Evolutionary conservation across 2,113 vertebrate genomes (phyloP), one percentile per base, ranked within the genome.

Genomic region (Baryphthengus martii): DNA sequence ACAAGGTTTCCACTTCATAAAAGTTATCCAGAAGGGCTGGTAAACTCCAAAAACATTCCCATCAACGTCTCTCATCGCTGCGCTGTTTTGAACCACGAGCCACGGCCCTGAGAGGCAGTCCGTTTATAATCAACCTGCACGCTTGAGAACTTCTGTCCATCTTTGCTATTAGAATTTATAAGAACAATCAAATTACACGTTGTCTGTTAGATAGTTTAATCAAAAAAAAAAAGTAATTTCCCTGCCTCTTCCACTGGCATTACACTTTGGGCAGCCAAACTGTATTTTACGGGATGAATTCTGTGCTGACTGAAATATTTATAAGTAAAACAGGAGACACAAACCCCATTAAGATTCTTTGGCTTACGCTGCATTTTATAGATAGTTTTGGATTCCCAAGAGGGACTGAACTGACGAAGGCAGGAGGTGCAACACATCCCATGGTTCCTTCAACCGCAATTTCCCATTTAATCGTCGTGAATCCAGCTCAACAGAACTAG

Each of bases 131-230:
- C 35, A 44, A 3, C 40, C 68, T 55, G 40, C 29, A 82, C 49
- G 81, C 31, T 79, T 89, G 31, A 87, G 75, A 90, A 66, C 84
- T 59, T 67, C 81, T 78, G 26, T 13, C 71, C 49, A 29, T 28
- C 85, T 89, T 47, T 82, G n/a, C 50, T 62, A 45, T 78, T 58
- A 73, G 35, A 80, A 90, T 93, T 89, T 91, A 66, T 78, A 95
- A 88, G 53, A 95, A 92, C 49, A 93, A 68, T 87, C 88, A 85
- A 93, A 87, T 86, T 59, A 83, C 20, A 85, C 53, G 28, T 19
- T 72, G 63, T 33, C 90, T 81, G 70, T 50, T 73, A 91, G 42
- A 63, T n/a, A 93, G 92, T 90, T 95, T 88, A 96, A 96, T 93
- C 94, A 85, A 95, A 65, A 66, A 85, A 95, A 65, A 66, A 83